These are phyloP conservation scores for Myiotriccus ornatus DNA, from an alignment of 2,797 vertebrate genomes.

Conservation along the genomic window DNA sequence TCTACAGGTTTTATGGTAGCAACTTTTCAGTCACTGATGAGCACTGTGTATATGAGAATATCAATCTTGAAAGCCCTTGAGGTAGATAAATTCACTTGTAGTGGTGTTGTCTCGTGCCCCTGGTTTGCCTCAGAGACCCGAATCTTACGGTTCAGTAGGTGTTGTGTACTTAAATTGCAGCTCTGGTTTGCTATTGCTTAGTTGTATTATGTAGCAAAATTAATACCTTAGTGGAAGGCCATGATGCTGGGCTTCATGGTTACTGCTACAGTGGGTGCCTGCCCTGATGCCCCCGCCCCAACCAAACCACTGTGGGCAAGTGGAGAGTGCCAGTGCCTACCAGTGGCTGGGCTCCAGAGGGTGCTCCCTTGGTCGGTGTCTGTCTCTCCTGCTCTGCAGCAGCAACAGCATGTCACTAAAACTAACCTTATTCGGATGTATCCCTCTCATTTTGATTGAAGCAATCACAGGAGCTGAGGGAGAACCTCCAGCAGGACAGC, in stretches of 20 bases:
- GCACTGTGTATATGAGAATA: neutral
- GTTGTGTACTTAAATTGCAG: neutral
- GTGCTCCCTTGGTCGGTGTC: rapidly evolving
- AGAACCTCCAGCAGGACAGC: neutral
- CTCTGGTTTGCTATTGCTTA: neutral
- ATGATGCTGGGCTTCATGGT: too few species aligned
- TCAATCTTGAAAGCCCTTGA: neutral
- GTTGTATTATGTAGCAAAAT: neutral
- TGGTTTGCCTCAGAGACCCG: neutral
- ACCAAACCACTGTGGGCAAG: neutral
- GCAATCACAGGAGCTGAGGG: rapidly evolving
- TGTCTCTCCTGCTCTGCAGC: neutral
- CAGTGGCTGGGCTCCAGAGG: rapidly evolving
- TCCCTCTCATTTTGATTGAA: neutral
- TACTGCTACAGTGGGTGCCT: neutral
- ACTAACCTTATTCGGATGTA: neutral
- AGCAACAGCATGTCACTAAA: neutral
- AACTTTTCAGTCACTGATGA: neutral
- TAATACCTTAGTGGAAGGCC: neutral
- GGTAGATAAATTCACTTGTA: neutral
- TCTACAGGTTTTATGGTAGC: neutral
- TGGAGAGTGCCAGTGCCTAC: rapidly evolving
- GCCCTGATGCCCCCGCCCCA: neutral
- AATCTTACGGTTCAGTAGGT: neutral
- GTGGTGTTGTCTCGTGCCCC: neutral